Base-by-base conservation (phyloP, 1,140 invertebrate genomes). In the Cyclargus thomasi region DNA sequence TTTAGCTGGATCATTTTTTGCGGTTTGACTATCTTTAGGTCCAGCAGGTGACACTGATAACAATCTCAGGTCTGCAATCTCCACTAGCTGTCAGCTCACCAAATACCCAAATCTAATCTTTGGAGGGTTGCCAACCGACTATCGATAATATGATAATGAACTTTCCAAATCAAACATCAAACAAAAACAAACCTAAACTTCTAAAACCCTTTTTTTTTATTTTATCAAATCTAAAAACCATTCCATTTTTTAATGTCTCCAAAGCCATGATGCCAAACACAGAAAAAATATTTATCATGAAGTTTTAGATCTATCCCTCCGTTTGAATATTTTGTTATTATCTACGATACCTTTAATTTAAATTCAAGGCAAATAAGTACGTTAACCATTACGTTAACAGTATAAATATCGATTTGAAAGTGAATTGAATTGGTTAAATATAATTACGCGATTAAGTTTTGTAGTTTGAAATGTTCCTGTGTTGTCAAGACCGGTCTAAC, bases 341-440 rank as follows among this genome's bases (percentile, higher is more conserved):
- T 59, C 20, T 59, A 59, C 55, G 55, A 20, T 47, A 59, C 11
- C 4, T 20, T 20, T 57, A 57, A 20, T 57, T 57, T 18, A 59
- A 59, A 18, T 21, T 20, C 55, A 59, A 59, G 55, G 55, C 21
- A 59, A 59, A 55, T 55, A 59, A 21, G 55, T 59, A 59, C 55
- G 55, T 59, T 59, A 59, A 59, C 55, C 21, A 59, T 59, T 59
- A 59, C 55, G 55, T 59, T 59, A 59, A 59, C 55, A 59, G 21
- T 59, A 18, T 59, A 21, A 59, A 59, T 20, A 59, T 59, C 55
- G 55, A 59, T 20, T 59, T 59, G 55, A 59, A 59, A 59, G 55
- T 59, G 17, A 59, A 20, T 59, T 59, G 55, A 20, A 20, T 20
- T 21, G 55, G 20, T 59, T 59, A 20, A 59, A 55, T 55, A 17